Conservation (phyloP, 2,113 vertebrate genomes). For the Anser cygnoides region DNA sequence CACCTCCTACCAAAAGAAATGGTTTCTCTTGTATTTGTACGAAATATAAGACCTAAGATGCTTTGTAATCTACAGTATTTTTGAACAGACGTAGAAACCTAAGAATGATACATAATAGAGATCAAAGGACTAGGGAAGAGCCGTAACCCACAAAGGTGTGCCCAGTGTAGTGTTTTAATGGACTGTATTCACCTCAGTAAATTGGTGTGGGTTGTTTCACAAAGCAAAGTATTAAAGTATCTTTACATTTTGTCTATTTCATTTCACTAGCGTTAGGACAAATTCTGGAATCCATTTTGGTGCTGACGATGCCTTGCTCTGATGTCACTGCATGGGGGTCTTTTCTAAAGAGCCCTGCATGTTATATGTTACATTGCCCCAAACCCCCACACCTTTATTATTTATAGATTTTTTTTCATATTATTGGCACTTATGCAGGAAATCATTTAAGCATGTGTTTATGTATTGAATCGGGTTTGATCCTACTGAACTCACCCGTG, state of each 20-base stretch:
- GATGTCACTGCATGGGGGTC: background rate
- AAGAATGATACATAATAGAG: background rate
- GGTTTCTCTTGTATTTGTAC: conserved; percentile 20
- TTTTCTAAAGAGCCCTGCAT: background rate
- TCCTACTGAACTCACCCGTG: background rate
- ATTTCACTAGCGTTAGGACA: background rate
- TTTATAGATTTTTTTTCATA: background rate
- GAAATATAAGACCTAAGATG: conserved; percentile 1
- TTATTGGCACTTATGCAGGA: background rate
- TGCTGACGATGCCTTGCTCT: background rate
- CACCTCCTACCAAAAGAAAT: conserved; percentile 37
- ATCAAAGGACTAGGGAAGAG: background rate
- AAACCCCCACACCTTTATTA: background rate
- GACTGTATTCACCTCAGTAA: background rate
- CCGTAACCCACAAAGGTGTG: background rate
- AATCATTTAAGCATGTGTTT: background rate
- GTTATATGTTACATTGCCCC: fast-evolving
- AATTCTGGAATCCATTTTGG: background rate
- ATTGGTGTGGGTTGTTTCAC: background rate
- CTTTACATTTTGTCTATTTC: background rate
- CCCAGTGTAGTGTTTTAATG: background rate
- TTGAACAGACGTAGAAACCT: background rate
- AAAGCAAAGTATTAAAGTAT: background rate
- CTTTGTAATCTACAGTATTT: background rate
- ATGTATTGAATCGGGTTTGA: background rate